These are phyloP conservation scores for Rhinoderma darwinii DNA, from an alignment of 2,113 vertebrate species.

Conservation along the genomic window DNA sequence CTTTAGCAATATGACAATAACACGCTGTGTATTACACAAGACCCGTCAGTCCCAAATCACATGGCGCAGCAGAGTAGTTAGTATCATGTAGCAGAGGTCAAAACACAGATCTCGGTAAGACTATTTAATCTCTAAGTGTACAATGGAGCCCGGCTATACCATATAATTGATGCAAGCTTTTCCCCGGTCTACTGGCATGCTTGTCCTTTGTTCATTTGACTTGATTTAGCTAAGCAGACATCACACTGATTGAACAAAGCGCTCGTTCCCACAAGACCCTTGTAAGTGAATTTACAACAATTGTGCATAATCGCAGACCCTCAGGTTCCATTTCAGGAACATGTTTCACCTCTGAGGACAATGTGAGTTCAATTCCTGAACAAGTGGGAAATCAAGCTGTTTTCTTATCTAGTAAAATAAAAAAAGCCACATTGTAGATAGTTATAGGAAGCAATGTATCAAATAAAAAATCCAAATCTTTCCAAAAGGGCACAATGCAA, in stretches of 20 bases:
- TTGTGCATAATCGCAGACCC: slow-evolving; percentile 45
- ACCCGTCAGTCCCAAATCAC: slow-evolving; percentile 8
- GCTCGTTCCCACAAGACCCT: slow-evolving; percentile 34
- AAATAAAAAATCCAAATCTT: not conserved
- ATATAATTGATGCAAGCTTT: slow-evolving; percentile 41
- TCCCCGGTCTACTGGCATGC: not conserved
- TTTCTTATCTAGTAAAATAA: slow-evolving; percentile 24
- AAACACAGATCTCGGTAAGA: not conserved
- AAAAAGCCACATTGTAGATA: slow-evolving; percentile 8
- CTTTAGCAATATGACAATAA: slow-evolving; percentile 2
- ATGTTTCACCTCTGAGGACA: slow-evolving; percentile 41
- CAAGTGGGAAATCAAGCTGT: slow-evolving; percentile 30
- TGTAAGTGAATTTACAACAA: slow-evolving; percentile 35
- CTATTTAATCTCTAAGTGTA: slow-evolving; percentile 17
- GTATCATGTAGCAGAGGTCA: slow-evolving; percentile 33
- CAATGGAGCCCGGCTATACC: not conserved
- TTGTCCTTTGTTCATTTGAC: slow-evolving; percentile 50
- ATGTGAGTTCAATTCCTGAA: not conserved
- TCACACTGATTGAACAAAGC: slow-evolving; percentile 46
- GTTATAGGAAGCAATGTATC: not conserved
- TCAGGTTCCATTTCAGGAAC: slow-evolving; percentile 26
- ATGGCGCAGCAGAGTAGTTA: not conserved
- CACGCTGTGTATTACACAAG: not conserved
- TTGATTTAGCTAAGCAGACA: slow-evolving; percentile 39
- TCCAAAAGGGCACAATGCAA: not conserved